These are phyloP conservation scores for Harpagifer antarcticus DNA, from an alignment of 2,797 vertebrate genomes.

Conservation along the genomic window DNA sequence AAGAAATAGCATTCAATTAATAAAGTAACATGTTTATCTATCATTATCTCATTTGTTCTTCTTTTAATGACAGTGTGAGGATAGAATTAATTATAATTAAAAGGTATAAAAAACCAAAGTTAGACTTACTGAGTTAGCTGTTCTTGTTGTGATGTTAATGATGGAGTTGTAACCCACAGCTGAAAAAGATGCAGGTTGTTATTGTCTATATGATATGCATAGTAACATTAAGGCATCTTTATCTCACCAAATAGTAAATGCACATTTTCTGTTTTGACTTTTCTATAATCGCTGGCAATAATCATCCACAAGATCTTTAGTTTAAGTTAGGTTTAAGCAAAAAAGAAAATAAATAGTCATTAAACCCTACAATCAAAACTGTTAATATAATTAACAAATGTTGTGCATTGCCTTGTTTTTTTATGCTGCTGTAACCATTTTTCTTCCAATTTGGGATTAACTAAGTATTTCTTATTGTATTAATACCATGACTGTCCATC, in stretches of 20 bases:
- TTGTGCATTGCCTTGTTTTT: no score
- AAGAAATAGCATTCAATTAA: conserved; percentile 39
- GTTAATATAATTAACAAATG: no score
- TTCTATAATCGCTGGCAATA: neutral
- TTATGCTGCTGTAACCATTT: no score
- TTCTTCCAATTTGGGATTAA: no score
- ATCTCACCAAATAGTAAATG: neutral
- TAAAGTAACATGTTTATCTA: neutral
- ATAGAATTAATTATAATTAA: neutral
- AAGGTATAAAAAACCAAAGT: neutral
- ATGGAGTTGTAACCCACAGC: conserved; percentile 98
- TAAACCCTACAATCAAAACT: neutral
- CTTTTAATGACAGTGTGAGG: neutral
- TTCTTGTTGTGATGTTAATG: conserved; percentile 97
- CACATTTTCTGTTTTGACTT: neutral
- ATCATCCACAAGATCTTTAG: neutral
- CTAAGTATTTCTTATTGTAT: no score
- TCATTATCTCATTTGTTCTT: neutral
- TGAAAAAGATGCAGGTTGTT: conserved; percentile 61
- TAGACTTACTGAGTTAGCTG: conserved; percentile 94
- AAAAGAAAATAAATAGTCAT: neutral
- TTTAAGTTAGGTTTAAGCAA: neutral
- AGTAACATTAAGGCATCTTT: neutral
- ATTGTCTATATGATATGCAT: neutral
- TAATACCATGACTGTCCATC: conserved; percentile 3